Evolutionary conservation across 2,113 vertebrate species (phyloP).

Genomic region (Calidris pygmaea): DNA sequence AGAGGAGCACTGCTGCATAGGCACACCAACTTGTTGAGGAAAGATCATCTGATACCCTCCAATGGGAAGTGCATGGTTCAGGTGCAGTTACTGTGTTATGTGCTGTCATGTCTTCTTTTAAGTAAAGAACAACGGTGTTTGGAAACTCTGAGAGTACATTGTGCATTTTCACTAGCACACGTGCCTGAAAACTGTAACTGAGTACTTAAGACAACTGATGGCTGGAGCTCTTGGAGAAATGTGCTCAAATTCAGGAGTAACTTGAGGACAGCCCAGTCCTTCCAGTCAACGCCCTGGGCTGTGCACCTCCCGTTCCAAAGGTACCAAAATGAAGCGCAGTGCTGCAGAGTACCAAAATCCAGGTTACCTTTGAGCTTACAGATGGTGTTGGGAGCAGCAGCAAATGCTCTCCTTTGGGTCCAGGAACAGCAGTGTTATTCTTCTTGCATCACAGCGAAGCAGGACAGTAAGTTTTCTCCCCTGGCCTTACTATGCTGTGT

Average conservation of each 20-base stretch:
- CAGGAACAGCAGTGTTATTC: neutral
- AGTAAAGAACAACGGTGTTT: neutral
- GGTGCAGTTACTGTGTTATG: accelerated
- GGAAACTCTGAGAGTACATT: neutral
- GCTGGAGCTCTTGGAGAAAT: neutral
- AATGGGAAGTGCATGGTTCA: neutral
- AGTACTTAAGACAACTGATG: neutral
- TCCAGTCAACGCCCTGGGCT: neutral
- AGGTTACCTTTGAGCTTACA: neutral
- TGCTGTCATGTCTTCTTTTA: neutral
- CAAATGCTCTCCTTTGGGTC: neutral
- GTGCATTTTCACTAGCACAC: accelerated
- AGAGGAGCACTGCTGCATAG: neutral
- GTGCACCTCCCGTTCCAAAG: neutral
- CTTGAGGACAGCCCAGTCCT: neutral
- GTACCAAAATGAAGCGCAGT: neutral
- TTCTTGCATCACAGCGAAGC: neutral
- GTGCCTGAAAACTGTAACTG: no score
- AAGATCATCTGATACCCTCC: neutral
- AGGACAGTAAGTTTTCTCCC: neutral
- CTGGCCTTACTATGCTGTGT: neutral
- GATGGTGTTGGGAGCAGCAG: neutral
- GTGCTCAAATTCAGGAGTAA: neutral
- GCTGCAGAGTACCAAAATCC: neutral
- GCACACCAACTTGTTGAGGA: neutral